These are phyloP conservation scores for Tragelaphus strepsiceros DNA, from an alignment of 2,113 vertebrate species.

Conservation along the genomic window DNA sequence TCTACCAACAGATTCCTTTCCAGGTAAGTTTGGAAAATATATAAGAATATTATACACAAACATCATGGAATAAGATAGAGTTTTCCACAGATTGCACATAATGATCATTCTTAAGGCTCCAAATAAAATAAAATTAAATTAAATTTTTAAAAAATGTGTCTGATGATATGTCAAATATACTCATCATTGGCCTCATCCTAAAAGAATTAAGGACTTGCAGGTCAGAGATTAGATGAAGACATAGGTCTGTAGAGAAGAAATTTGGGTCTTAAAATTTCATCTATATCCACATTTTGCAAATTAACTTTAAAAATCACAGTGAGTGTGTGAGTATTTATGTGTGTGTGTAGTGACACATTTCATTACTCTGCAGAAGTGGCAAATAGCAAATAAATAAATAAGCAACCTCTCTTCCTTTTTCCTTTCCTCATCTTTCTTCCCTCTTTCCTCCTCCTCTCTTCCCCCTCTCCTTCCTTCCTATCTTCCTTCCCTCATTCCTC, in stretches of 20 bases:
- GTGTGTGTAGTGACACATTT: neutral
- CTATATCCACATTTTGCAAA: neutral
- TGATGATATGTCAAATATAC: neutral
- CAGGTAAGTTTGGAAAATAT: slow-evolving; percentile 77
- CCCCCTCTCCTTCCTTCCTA: neutral
- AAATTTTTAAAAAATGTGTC: neutral
- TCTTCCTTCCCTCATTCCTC: neutral
- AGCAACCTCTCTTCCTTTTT: neutral
- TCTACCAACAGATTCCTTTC: slow-evolving; percentile 79
- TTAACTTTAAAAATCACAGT: neutral
- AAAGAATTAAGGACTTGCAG: neutral
- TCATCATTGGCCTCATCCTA: neutral
- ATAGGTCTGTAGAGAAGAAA: neutral
- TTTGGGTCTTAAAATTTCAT: neutral
- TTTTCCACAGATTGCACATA: neutral
- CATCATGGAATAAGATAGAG: neutral
- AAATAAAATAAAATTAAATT: neutral
- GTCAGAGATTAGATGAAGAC: neutral
- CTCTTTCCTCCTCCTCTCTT: neutral
- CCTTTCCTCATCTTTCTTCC: neutral
- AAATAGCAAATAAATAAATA: neutral
- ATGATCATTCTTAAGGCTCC: neutral
- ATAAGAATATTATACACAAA: neutral
- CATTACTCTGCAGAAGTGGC: neutral
- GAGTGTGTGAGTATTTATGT: neutral